phyloP scores from a whole-genome alignment of 2,888 invertebrate genomes.

The Archips xylosteana region DNA sequence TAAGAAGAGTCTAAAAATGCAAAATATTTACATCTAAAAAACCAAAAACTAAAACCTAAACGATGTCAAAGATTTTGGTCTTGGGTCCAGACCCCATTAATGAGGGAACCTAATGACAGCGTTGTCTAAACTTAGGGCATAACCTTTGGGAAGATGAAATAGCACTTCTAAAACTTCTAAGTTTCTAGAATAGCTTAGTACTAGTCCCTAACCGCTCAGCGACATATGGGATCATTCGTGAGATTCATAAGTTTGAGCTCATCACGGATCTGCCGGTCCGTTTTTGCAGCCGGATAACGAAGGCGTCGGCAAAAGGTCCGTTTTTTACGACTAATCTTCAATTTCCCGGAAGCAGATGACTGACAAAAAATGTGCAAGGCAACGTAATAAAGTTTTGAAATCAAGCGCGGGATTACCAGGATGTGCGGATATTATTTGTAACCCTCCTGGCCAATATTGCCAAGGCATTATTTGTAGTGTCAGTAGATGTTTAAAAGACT shows the following conservation, averaged over 20 bases:
- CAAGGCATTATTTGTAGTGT: too few species aligned
- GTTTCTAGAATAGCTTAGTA: neutral
- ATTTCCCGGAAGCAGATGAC: slow-evolving; percentile 8
- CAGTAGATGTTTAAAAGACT: too few species aligned
- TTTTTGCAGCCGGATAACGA: slow-evolving; percentile 20
- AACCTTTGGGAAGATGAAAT: neutral
- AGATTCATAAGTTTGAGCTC: slow-evolving; percentile 16
- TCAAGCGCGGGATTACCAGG: slow-evolving; percentile 5
- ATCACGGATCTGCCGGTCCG: slow-evolving; percentile 11
- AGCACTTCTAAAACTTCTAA: neutral
- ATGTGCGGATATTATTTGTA: neutral
- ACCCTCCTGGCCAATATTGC: too few species aligned
- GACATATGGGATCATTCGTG: slow-evolving; percentile 19
- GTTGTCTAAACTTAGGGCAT: neutral
- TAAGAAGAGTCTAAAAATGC: too few species aligned
- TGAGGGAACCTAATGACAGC: neutral
- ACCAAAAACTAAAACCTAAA: too few species aligned
- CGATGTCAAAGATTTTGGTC: neutral
- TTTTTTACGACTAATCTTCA: slow-evolving; percentile 20
- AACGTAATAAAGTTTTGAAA: slow-evolving; percentile 6
- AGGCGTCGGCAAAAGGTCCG: slow-evolving; percentile 11
- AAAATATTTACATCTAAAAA: too few species aligned
- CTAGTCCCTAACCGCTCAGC: neutral
- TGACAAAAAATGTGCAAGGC: slow-evolving; percentile 3
- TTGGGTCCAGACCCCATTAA: neutral